These are phyloP conservation scores for Castor canadensis DNA, from an alignment of 2,113 vertebrate genomes.

Conservation along the genomic window DNA sequence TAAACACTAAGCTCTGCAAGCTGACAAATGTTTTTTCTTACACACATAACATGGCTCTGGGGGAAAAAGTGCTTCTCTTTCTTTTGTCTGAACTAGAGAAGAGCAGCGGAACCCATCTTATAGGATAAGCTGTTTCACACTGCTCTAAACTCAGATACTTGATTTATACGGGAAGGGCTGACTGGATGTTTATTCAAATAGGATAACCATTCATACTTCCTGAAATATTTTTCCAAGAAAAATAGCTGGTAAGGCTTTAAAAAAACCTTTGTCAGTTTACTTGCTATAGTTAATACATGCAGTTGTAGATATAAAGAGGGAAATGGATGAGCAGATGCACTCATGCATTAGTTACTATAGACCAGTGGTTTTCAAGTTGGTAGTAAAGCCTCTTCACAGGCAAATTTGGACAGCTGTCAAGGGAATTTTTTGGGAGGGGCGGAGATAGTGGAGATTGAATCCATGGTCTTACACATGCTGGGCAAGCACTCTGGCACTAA, in stretches of 20 bases:
- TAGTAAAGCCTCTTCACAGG: background rate
- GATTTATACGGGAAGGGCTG: background rate
- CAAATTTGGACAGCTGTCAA: background rate
- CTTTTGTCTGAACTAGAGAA: background rate
- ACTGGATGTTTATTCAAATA: background rate
- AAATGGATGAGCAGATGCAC: background rate
- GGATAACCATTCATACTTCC: background rate
- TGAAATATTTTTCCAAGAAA: background rate
- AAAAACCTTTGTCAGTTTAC: background rate
- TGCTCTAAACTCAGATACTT: background rate
- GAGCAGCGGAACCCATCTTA: background rate
- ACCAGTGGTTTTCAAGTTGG: background rate
- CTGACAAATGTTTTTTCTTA: background rate
- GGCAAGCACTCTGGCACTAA: background rate
- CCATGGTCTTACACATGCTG: too few species aligned
- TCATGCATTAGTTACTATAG: background rate
- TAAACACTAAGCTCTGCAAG: background rate
- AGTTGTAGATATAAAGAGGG: background rate
- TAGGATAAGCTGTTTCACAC: background rate
- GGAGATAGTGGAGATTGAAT: background rate
- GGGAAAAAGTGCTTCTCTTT: background rate
- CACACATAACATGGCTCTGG: background rate
- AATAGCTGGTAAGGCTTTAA: background rate
- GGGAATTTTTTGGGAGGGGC: background rate
- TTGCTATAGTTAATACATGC: background rate